Conservation (phyloP, 2,113 vertebrate species). For the Hiodon tergisus region DNA sequence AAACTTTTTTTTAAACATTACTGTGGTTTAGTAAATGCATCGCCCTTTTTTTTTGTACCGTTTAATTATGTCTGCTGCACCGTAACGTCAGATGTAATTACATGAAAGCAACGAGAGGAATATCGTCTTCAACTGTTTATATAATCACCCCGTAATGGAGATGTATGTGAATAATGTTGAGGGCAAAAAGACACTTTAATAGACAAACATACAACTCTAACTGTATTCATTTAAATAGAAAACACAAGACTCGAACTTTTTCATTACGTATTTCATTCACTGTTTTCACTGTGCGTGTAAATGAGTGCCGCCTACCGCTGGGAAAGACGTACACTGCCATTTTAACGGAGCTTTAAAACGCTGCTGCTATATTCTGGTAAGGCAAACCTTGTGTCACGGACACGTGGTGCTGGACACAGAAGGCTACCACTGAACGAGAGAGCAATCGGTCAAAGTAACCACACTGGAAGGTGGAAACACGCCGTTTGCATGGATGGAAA, state of each 20-base stretch:
- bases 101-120: too few species aligned
- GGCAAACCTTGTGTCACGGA: neutral
- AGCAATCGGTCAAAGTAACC: neutral
- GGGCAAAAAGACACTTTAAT: neutral
- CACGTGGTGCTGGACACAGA: neutral
- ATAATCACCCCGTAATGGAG: neutral
- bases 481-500: conserved; percentile 1
- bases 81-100: too few species aligned
- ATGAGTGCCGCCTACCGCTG: conserved; percentile 53
- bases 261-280: conserved; percentile 23
- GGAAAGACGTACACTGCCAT: conserved; percentile 50
- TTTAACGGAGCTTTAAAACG: neutral
- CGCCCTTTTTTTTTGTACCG: too few species aligned
- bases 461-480: conserved; percentile 16
- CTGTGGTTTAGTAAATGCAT: too few species aligned
- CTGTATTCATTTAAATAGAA: neutral
- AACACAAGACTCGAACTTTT: conserved; percentile 40
- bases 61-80: too few species aligned
- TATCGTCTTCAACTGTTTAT: neutral
- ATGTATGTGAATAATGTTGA: too few species aligned
- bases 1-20: too few species aligned
- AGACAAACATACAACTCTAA: neutral
- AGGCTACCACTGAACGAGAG: neutral
- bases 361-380: conserved; percentile 12
- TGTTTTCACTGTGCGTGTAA: neutral